Evolutionary conservation across 2,888 invertebrate species (phyloP).

Genomic region (Pseudococcus longispinus): DNA sequence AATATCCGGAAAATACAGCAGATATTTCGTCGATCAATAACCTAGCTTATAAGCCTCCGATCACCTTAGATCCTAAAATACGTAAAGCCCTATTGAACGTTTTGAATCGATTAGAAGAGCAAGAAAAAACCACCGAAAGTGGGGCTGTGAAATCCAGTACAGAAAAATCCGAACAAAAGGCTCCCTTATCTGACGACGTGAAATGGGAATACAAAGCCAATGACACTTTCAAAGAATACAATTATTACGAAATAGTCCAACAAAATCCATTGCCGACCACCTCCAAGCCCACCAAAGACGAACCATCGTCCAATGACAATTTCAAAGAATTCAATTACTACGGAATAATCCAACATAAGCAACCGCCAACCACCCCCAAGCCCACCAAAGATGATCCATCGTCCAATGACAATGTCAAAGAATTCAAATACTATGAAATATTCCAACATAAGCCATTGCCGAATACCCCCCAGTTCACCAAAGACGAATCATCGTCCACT

Average conservation of each 20-base stretch:
- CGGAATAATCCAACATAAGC: background rate
- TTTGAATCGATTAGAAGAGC: constrained; percentile 76
- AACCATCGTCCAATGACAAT: background rate
- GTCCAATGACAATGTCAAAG: constrained; percentile 26
- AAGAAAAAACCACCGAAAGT: constrained; percentile 61
- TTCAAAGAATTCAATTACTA: constrained; percentile 46
- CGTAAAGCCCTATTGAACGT: constrained; percentile 79
- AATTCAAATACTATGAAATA: constrained; percentile 46
- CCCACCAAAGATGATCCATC: no score
- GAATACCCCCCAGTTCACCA: background rate
- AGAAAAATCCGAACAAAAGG: background rate
- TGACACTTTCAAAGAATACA: constrained; percentile 43
- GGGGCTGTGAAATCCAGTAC: background rate
- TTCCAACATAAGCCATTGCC: background rate
- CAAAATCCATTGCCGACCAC: background rate
- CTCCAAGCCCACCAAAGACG: background rate
- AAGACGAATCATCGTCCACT: background rate
- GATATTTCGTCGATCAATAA: constrained; percentile 58
- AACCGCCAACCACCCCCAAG: no score
- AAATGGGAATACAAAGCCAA: background rate
- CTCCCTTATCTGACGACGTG: background rate
- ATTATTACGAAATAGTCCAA: constrained; percentile 26
- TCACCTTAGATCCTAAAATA: constrained; percentile 75
- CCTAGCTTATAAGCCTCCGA: constrained; percentile 63
- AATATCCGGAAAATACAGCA: constrained; percentile 44